phyloP scores from a whole-genome alignment of 1,140 invertebrate genomes.

The Oryctes rhinoceros region DNA sequence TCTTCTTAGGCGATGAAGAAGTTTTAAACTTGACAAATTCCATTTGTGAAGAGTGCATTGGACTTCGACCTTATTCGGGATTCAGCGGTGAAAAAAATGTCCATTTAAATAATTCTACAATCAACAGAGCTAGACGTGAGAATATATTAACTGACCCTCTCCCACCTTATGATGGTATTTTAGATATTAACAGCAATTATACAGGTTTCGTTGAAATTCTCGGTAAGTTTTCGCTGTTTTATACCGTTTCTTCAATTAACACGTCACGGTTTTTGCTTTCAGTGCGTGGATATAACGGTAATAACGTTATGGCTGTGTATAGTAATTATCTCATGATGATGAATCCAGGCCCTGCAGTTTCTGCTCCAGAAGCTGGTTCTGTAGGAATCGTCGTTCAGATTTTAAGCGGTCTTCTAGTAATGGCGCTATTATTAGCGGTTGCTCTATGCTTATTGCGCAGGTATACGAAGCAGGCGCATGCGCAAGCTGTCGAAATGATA shows the following conservation, averaged over 20 bases:
- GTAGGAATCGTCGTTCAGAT: conserved; percentile 63
- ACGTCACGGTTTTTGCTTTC: background rate
- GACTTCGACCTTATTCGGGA: conserved; percentile 62
- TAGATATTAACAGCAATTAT: conserved; percentile 81
- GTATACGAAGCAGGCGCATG: conserved; percentile 75
- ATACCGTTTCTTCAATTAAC: background rate
- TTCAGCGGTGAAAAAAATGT: conserved; percentile 52
- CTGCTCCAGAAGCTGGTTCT: conserved; percentile 55
- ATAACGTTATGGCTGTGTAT: conserved; percentile 62
- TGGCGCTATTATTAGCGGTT: conserved; percentile 72
- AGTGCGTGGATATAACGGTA: conserved; percentile 45
- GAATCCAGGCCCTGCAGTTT: conserved; percentile 63
- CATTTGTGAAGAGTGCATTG: conserved; percentile 64
- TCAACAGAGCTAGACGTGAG: conserved; percentile 53
- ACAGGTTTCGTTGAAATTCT: conserved; percentile 85
- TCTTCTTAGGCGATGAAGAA: conserved; percentile 74
- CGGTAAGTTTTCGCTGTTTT: conserved; percentile 64
- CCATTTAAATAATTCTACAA: conserved; percentile 41
- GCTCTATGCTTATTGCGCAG: conserved; percentile 76
- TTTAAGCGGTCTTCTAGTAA: conserved; percentile 70
- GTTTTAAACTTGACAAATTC: conserved; percentile 60
- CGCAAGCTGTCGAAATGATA: conserved; percentile 80
- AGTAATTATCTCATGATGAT: conserved; percentile 68
- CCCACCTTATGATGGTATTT: conserved; percentile 71
- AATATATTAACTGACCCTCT: conserved; percentile 53